Evolutionary conservation across 2,888 invertebrate species (phyloP).

Genomic region (Escarpia spicata): DNA sequence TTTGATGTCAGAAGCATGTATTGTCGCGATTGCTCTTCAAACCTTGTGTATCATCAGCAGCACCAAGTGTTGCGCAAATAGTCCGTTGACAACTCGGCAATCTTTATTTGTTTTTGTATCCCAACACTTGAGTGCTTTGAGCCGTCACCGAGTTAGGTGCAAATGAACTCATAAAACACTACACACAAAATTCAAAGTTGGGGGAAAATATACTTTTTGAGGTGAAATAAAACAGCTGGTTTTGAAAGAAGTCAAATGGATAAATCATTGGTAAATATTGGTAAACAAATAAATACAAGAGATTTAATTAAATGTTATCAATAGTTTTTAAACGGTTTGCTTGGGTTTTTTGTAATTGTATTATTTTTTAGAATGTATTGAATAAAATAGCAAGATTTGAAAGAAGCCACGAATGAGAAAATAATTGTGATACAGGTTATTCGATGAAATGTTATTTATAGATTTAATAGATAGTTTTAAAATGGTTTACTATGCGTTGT

Average conservation of each 20-base stretch:
- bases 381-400: too few species aligned
- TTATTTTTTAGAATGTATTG: too few species aligned
- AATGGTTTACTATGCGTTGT: not conserved
- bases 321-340: too few species aligned
- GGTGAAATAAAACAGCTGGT: too few species aligned
- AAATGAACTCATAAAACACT: not conserved
- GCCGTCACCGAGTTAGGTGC: not conserved
- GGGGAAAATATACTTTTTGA: not conserved
- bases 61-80: not conserved
- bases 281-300: too few species aligned
- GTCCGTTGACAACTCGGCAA: not conserved
- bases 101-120: not conserved
- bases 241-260: too few species aligned
- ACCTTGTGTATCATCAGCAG: not conserved
- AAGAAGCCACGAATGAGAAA: too few species aligned
- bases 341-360: too few species aligned
- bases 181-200: not conserved
- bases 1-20: not conserved
- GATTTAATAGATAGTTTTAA: not conserved
- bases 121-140: not conserved
- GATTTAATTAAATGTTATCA: too few species aligned
- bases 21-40: not conserved
- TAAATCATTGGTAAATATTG: too few species aligned
- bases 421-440: not conserved
- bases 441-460: not conserved